These are phyloP conservation scores for Anoplopoma fimbria DNA, from an alignment of 2,113 vertebrate genomes.

Conservation along the genomic window DNA sequence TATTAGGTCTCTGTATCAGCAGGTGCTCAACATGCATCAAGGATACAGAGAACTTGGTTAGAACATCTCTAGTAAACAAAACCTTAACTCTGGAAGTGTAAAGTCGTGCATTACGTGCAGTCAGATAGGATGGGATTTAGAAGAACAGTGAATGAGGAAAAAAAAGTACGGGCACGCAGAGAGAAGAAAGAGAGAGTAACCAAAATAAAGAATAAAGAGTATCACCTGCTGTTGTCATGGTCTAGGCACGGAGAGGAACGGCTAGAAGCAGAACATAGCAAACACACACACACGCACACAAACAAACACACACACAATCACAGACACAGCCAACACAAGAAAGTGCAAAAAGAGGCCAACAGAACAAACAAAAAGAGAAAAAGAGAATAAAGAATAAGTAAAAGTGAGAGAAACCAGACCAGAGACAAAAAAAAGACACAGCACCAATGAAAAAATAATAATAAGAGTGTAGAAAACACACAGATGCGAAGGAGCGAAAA, in stretches of 20 bases:
- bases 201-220: constrained; percentile 73
- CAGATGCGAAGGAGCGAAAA: constrained; percentile 39
- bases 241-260: constrained; percentile 95
- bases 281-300: constrained; percentile 72
- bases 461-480: constrained; percentile 22
- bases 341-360: constrained; percentile 55
- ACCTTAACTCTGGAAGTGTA: background rate
- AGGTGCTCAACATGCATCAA: constrained; percentile 13
- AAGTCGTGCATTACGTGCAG: constrained; percentile 60
- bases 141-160: constrained; percentile 12
- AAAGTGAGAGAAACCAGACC: constrained; percentile 49
- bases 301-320: constrained; percentile 68
- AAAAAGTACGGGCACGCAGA: constrained; percentile 23
- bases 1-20: background rate
- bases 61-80: constrained; percentile 6
- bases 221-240: constrained; percentile 99
- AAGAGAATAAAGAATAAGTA: constrained; percentile 57
- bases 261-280: constrained; percentile 93
- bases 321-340: constrained; percentile 60
- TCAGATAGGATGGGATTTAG: constrained; percentile 17
- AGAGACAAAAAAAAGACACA: constrained; percentile 44
- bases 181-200: constrained; percentile 31
- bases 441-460: constrained; percentile 24
- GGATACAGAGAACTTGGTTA: background rate
- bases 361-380: constrained; percentile 43